These are phyloP conservation scores for Prionchulus punctatus DNA, from an alignment of 2,888 invertebrate species.

Conservation along the genomic window DNA sequence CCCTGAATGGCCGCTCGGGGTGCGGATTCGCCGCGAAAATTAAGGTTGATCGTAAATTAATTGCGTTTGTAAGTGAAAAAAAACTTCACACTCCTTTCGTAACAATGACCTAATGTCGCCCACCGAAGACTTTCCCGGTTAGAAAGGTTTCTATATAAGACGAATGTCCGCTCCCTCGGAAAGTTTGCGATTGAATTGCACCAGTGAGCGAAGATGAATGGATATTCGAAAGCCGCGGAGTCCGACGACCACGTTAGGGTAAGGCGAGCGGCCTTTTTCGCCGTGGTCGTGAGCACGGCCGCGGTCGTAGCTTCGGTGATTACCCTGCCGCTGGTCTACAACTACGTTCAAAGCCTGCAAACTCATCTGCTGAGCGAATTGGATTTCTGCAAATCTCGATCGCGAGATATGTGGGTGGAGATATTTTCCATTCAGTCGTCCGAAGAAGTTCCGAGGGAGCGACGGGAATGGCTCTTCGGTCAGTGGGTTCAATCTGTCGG, in stretches of 20 bases:
- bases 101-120: too few species aligned
- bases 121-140: too few species aligned
- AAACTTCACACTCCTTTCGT: too few species aligned
- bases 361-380: slow-evolving; percentile 29
- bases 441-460: slow-evolving; percentile 9
- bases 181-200: too few species aligned
- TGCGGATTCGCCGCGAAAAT: too few species aligned
- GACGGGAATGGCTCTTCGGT: slow-evolving; percentile 18
- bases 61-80: too few species aligned
- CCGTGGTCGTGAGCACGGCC: slow-evolving; percentile 29
- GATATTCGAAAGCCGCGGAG: too few species aligned
- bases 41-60: too few species aligned
- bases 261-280: slow-evolving; percentile 29
- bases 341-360: slow-evolving; percentile 29
- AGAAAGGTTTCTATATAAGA: too few species aligned
- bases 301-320: slow-evolving; percentile 29
- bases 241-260: slow-evolving; percentile 13
- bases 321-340: slow-evolving; percentile 30
- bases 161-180: too few species aligned
- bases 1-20: too few species aligned
- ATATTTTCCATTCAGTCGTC: slow-evolving; percentile 19
- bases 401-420: slow-evolving; percentile 24
- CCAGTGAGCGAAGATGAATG: too few species aligned
- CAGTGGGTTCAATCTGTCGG: slow-evolving; percentile 13
- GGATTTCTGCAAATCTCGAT: slow-evolving; percentile 29